Evolutionary conservation across 2,888 invertebrate genomes (phyloP).

Genomic region (Bhutanitis thaidina): DNA sequence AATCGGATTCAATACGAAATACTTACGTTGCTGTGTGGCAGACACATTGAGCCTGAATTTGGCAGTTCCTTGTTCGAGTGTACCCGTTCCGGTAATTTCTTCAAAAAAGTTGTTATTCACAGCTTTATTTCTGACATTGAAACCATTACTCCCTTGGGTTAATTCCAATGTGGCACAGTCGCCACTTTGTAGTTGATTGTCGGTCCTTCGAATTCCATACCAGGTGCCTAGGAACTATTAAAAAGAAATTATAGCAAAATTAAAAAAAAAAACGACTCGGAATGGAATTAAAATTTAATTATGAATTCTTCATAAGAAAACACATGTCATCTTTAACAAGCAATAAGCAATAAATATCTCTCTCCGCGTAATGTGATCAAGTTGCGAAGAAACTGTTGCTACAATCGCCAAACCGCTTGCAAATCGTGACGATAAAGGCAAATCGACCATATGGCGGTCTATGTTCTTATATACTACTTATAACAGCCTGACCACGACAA

Average conservation of each 20-base stretch:
- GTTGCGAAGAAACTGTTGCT: no score
- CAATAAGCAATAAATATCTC: no score
- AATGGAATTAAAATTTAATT: no score
- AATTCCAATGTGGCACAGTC: constrained; percentile 49
- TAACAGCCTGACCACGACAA: no score
- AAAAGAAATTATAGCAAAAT: background rate
- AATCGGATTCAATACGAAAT: background rate
- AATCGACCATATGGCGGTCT: no score
- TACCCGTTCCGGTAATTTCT: constrained; percentile 33
- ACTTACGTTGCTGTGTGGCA: constrained; percentile 38
- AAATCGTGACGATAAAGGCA: no score
- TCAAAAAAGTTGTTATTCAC: constrained; percentile 49
- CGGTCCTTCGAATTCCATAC: constrained; percentile 46
- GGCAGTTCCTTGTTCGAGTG: constrained; percentile 32
- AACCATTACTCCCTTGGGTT: constrained; percentile 10
- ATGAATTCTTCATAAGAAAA: no score
- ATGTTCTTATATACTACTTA: no score
- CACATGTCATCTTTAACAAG: no score
- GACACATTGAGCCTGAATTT: constrained; percentile 34
- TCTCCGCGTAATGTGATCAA: no score
- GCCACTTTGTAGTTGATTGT: constrained; percentile 30
- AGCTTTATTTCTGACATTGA: constrained; percentile 29
- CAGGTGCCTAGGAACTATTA: constrained; percentile 53
- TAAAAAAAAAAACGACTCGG: no score
- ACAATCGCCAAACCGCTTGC: no score